Conservation (phyloP, 2,797 vertebrate genomes). For the Falco naumanni region DNA sequence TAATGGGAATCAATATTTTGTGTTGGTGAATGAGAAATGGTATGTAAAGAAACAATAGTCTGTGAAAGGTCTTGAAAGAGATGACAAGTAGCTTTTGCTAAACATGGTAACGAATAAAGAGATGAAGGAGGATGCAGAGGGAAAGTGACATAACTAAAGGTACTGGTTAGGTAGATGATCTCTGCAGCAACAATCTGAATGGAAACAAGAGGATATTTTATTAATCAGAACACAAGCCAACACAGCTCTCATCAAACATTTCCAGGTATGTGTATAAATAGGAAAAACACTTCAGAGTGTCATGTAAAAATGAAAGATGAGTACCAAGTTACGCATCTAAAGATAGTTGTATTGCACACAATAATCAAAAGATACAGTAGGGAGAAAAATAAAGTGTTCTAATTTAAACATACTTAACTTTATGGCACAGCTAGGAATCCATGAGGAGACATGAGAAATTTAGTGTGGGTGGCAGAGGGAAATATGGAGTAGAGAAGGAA, state of each 20-base stretch:
- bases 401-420: background rate
- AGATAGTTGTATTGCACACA: background rate
- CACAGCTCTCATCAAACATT: background rate
- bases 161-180: background rate
- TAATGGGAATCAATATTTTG: background rate
- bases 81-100: background rate
- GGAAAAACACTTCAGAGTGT: background rate
- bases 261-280: background rate
- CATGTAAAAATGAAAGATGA: background rate
- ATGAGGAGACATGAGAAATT: background rate
- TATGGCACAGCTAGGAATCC: background rate
- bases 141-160: background rate
- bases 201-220: background rate
- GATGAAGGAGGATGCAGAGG: background rate
- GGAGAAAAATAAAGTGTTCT: background rate
- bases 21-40: background rate
- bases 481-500: background rate
- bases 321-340: background rate
- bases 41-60: slow-evolving; percentile 3
- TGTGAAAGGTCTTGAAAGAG: background rate
- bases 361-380: background rate
- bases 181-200: background rate
- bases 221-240: background rate
- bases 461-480: background rate
- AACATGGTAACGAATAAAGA: background rate